Evolutionary conservation across 2,888 invertebrate genomes (phyloP).

Genomic region (Eupithecia subfuscata): DNA sequence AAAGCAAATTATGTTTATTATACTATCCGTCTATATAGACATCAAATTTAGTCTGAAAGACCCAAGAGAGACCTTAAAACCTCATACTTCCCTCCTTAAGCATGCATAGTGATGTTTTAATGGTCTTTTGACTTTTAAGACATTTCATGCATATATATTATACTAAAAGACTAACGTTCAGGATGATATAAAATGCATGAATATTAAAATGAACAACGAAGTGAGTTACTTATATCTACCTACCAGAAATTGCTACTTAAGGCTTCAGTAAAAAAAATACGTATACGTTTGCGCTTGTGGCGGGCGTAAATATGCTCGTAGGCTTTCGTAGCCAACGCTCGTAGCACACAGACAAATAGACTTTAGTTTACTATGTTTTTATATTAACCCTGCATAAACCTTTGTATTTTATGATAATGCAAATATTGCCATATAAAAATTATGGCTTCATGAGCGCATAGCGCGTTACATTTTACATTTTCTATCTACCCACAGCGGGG

Average conservation of each 20-base stretch:
- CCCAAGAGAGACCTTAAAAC: no score
- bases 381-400: not conserved
- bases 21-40: no score
- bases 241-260: not conserved
- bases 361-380: not conserved
- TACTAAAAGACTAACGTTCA: not conserved
- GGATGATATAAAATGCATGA: not conserved
- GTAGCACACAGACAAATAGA: not conserved
- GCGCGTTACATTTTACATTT: not conserved
- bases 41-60: no score
- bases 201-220: not conserved
- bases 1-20: no score
- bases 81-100: no score
- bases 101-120: no score
- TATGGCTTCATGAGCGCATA: not conserved
- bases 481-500: no score
- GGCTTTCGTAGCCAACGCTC: not conserved
- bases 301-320: not conserved
- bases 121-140: no score
- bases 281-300: not conserved
- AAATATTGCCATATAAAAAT: not conserved
- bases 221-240: not conserved
- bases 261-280: not conserved
- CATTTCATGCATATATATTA: no score
- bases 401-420: not conserved